These are phyloP conservation scores for Meloe dianella DNA, from an alignment of 2,888 invertebrate genomes.

Conservation along the genomic window DNA sequence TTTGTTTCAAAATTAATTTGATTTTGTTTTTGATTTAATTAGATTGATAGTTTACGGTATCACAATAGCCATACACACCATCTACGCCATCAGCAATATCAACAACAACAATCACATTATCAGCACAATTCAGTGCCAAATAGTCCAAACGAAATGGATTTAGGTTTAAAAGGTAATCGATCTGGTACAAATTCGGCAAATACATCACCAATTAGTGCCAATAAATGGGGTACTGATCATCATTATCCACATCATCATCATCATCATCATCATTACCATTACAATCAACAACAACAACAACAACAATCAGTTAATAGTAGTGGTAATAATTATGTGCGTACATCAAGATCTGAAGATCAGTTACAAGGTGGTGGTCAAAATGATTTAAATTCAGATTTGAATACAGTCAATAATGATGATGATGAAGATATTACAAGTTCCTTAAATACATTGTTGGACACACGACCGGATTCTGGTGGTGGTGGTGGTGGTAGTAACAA, in stretches of 20 bases:
- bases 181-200: constrained; percentile 62
- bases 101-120: constrained; percentile 53
- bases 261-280: constrained; percentile 27
- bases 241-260: constrained; percentile 30
- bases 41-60: constrained; percentile 59
- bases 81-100: constrained; percentile 53
- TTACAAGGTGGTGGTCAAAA: constrained; percentile 74
- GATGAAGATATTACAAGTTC: constrained; percentile 94
- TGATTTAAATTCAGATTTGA: constrained; percentile 66
- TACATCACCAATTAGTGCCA: constrained; percentile 64
- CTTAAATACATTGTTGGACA: constrained; percentile 87
- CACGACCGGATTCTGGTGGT: constrained; percentile 51
- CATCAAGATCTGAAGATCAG: constrained; percentile 87
- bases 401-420: constrained; percentile 89
- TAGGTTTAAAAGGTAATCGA: constrained; percentile 59
- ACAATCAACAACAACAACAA: constrained; percentile 52
- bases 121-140: constrained; percentile 71
- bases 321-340: constrained; percentile 71
- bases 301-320: not conserved
- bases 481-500: constrained; percentile 43
- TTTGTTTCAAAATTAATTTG: too few species aligned
- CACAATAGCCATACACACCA: constrained; percentile 62
- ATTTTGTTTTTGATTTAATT: too few species aligned
- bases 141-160: constrained; percentile 70
- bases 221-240: constrained; percentile 59